Percentiles rank a stretch among this genome's conserved stretches.
Evolutionary conservation across 1,140 invertebrate species (phyloP).

Genomic region (Eulimnadia texana): DNA sequence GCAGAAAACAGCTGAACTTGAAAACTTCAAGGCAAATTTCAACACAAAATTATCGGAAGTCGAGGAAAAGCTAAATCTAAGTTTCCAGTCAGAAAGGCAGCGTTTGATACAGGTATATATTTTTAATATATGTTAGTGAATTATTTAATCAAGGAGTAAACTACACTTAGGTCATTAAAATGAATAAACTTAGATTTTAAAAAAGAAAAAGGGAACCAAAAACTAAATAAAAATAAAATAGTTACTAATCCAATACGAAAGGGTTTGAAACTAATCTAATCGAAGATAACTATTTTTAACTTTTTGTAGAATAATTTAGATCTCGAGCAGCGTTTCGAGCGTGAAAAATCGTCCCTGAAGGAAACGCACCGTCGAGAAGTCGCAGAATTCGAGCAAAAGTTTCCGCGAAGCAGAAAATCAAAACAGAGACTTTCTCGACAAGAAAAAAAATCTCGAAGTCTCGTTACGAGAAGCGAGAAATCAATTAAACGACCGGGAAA

Average conservation of each 20-base stretch:
- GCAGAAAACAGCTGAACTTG: slow-evolving; percentile 8
- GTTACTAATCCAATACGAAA: no score
- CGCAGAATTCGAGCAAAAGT: slow-evolving; percentile 3
- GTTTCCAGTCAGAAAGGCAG: slow-evolving; percentile 6
- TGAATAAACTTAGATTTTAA: no score
- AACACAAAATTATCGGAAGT: not conserved
- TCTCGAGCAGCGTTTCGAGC: not conserved
- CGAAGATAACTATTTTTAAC: not conserved
- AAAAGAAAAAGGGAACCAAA: no score
- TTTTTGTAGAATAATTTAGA: slow-evolving; percentile 1
- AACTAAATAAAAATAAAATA: no score
- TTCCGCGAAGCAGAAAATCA: slow-evolving; percentile 7
- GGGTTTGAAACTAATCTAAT: no score
- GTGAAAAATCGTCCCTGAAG: not conserved
- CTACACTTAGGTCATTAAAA: no score
- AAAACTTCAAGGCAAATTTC: not conserved
- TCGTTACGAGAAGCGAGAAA: slow-evolving; percentile 13
- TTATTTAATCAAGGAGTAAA: no score
- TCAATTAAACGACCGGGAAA: slow-evolving; percentile 5
- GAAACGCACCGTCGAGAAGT: not conserved
- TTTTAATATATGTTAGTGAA: no score
- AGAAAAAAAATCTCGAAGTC: slow-evolving; percentile 10
- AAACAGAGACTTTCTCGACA: slow-evolving; percentile 16
- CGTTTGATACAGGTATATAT: not conserved
- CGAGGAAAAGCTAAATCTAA: slow-evolving; percentile 5